A percentile compares a stretch with the other conserved stretches of the same genome.
Conservation (phyloP, 2,888 invertebrate genomes). For the Marronus borbonicus region DNA sequence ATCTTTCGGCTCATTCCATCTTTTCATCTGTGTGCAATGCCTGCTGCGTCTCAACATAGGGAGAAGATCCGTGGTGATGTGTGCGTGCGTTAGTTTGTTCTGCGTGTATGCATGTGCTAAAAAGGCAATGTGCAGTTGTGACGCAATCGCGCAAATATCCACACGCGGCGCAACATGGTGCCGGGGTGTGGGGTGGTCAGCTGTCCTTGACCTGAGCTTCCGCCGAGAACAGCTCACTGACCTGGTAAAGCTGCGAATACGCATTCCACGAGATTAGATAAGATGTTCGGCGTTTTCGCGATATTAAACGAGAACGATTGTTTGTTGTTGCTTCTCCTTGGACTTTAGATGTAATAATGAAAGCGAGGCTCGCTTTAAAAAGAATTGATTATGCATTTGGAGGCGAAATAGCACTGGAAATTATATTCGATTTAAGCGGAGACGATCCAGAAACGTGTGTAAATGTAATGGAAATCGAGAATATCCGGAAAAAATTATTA, state of each 20-base stretch:
- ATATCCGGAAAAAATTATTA: no score
- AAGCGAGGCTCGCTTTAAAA: background rate
- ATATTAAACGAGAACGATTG: background rate
- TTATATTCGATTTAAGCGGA: no score
- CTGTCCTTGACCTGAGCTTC: constrained; percentile 58
- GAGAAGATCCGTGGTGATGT: background rate
- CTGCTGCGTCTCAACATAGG: background rate
- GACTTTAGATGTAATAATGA: background rate
- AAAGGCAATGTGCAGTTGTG: constrained; percentile 53
- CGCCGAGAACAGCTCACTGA: constrained; percentile 58
- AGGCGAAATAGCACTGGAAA: no score
- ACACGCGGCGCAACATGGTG: constrained; percentile 14
- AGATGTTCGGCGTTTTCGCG: constrained; percentile 20
- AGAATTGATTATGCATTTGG: background rate
- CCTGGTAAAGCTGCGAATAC: constrained; percentile 55
- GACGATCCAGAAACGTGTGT: no score
- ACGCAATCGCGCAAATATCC: constrained; percentile 54
- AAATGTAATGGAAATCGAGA: no score
- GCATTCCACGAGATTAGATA: constrained; percentile 50
- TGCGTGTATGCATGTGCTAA: constrained; percentile 42
- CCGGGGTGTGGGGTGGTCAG: constrained; percentile 56
- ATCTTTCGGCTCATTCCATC: constrained; percentile 4
- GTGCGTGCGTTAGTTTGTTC: constrained; percentile 13
- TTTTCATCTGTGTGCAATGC: background rate
- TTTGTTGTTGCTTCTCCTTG: background rate